Percentiles rank a stretch among this genome's conserved stretches.
phyloP scores from a whole-genome alignment of 1,140 invertebrate species.

The Telenomus remus region DNA sequence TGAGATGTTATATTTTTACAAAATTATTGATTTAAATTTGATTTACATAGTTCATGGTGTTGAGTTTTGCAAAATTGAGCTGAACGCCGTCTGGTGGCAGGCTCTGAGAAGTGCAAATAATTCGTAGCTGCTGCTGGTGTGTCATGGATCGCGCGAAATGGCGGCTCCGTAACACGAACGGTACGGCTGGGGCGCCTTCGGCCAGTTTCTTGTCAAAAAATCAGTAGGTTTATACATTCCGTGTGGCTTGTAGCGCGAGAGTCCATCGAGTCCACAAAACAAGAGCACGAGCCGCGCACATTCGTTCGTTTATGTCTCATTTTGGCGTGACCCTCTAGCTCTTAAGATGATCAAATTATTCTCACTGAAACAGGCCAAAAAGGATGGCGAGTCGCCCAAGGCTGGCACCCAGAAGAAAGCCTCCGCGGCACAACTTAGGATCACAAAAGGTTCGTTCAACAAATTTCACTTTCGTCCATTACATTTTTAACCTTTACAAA shows the following conservation, averaged over 20 bases:
- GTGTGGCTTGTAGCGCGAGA: slow-evolving; percentile 18
- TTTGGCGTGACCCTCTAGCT: slow-evolving; percentile 31
- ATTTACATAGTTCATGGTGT: too few relatives aligned
- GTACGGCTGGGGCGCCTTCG: slow-evolving; percentile 36
- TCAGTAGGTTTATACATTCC: slow-evolving; percentile 52
- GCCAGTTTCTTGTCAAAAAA: slow-evolving; percentile 61
- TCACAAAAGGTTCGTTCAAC: slow-evolving; percentile 90
- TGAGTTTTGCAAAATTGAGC: too few relatives aligned
- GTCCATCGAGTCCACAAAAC: slow-evolving; percentile 17
- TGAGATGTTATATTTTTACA: too few relatives aligned
- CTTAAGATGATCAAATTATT: slow-evolving; percentile 96
- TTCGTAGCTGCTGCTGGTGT: neutral
- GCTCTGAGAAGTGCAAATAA: too few relatives aligned
- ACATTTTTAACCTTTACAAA: slow-evolving; percentile 4
- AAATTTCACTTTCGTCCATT: slow-evolving; percentile 4
- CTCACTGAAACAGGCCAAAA: slow-evolving; percentile 97
- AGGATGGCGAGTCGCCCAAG: slow-evolving; percentile 92
- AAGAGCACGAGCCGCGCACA: slow-evolving; percentile 30
- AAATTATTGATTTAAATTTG: too few relatives aligned
- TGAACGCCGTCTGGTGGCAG: too few relatives aligned
- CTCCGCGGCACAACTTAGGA: slow-evolving; percentile 95
- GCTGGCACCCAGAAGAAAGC: slow-evolving; percentile 90
- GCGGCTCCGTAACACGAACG: slow-evolving; percentile 31
- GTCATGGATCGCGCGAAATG: slow-evolving; percentile 30
- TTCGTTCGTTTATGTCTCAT: slow-evolving; percentile 58